phyloP scores from a whole-genome alignment of 1,140 invertebrate species.

The Drusus annulatus region DNA sequence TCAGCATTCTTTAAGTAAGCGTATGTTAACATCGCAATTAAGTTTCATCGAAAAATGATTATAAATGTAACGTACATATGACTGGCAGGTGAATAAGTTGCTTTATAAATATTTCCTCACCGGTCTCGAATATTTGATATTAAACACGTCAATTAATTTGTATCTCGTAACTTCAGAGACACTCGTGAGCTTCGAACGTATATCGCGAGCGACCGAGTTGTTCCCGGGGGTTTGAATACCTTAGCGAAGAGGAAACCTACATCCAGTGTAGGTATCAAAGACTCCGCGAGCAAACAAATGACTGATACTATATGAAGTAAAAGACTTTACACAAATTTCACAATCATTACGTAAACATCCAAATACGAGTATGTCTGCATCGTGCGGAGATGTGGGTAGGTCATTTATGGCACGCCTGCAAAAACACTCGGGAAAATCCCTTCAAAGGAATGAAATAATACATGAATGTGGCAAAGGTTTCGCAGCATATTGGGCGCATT shows the following conservation, averaged over 20 bases:
- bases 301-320: not conserved
- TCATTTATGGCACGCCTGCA: not conserved
- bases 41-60: no score
- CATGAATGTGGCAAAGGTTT: not conserved
- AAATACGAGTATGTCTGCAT: slow-evolving; percentile 16
- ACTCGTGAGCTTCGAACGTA: not conserved
- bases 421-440: slow-evolving; percentile 22
- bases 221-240: not conserved
- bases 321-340: not conserved
- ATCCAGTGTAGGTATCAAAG: slow-evolving; percentile 4
- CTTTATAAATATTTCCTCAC: no score
- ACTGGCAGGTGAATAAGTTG: no score
- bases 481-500: slow-evolving; percentile 6
- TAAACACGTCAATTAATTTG: not conserved
- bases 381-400: no score
- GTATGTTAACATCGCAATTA: no score
- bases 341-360: slow-evolving; percentile 16
- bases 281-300: slow-evolving; percentile 7
- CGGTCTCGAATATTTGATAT: no score
- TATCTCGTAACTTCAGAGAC: not conserved
- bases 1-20: no score
- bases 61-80: no score
- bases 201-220: not conserved
- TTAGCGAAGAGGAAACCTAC: not conserved
- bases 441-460: slow-evolving; percentile 24